phyloP scores from a whole-genome alignment of 2,113 vertebrate species.

The Sphaerodactylus townsendi region DNA sequence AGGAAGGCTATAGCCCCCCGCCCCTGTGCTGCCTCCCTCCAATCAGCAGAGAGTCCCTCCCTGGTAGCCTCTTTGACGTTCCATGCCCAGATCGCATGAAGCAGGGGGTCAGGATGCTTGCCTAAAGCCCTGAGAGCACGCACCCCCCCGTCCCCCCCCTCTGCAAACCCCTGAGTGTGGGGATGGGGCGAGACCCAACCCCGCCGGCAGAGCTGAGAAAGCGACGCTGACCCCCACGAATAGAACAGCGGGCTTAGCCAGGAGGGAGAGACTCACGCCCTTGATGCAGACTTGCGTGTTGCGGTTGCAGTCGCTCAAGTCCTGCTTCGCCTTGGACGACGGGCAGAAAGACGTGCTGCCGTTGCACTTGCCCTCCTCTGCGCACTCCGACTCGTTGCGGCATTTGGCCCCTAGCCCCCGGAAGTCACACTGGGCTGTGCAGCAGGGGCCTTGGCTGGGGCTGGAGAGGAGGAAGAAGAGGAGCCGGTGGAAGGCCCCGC shows the following conservation, averaged over 20 bases:
- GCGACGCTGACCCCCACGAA: no score
- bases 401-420: constrained; percentile 75
- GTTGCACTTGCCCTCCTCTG: constrained; percentile 82
- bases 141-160: neutral
- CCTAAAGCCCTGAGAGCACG: neutral
- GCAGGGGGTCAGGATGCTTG: neutral
- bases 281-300: constrained; percentile 94
- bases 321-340: constrained; percentile 82
- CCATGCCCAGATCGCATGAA: neutral
- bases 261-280: constrained; percentile 76
- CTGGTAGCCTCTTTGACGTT: no score
- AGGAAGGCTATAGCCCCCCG: no score
- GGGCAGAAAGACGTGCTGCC: constrained; percentile 85
- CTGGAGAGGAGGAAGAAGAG: constrained; percentile 64
- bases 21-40: no score
- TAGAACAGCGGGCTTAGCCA: no score
- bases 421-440: constrained; percentile 80
- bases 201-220: no score
- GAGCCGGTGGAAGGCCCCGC: neutral
- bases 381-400: constrained; percentile 88
- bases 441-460: constrained; percentile 95
- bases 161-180: neutral
- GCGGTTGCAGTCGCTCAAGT: constrained; percentile 87
- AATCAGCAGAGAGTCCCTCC: no score
- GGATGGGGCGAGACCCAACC: neutral